A percentile compares a stretch with the other conserved stretches of the same genome.
Conservation (phyloP, 2,888 invertebrate genomes). For the Caenorhabditis afra region DNA sequence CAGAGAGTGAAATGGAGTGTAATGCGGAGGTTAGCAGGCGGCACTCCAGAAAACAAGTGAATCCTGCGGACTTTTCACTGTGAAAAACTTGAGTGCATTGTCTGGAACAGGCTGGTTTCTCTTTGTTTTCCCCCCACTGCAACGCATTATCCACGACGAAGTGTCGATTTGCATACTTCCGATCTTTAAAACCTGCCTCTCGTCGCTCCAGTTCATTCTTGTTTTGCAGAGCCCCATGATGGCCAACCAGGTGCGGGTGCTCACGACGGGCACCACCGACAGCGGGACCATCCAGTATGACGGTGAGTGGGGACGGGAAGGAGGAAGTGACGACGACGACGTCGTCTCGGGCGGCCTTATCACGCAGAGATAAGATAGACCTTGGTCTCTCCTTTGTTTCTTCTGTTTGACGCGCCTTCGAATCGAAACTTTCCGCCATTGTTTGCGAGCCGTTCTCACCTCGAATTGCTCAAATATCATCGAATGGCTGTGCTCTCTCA, state of each 20-base stretch:
- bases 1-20: not conserved
- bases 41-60: not conserved
- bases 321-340: too few relatives aligned
- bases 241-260: conserved; percentile 44
- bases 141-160: too few relatives aligned
- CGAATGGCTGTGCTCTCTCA: not conserved
- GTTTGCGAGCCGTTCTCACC: conserved; percentile 44
- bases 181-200: too few relatives aligned
- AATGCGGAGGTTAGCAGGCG: not conserved
- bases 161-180: conserved; percentile 23
- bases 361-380: conserved; percentile 24
- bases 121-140: too few relatives aligned
- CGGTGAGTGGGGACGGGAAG: too few relatives aligned
- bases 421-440: conserved; percentile 7
- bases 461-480: conserved; percentile 28
- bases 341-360: not conserved
- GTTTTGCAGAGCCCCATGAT: conserved; percentile 47
- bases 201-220: not conserved
- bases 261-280: conserved; percentile 41
- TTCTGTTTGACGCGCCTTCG: not conserved
- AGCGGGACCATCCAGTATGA: conserved; percentile 47
- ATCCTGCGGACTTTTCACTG: not conserved
- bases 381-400: not conserved
- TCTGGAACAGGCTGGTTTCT: not conserved
- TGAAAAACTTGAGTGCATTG: too few relatives aligned